Evolutionary conservation across 1,140 invertebrate species (phyloP), one percentile per base, ranked within the genome.

Genomic region (Oryctes rhinoceros): DNA sequence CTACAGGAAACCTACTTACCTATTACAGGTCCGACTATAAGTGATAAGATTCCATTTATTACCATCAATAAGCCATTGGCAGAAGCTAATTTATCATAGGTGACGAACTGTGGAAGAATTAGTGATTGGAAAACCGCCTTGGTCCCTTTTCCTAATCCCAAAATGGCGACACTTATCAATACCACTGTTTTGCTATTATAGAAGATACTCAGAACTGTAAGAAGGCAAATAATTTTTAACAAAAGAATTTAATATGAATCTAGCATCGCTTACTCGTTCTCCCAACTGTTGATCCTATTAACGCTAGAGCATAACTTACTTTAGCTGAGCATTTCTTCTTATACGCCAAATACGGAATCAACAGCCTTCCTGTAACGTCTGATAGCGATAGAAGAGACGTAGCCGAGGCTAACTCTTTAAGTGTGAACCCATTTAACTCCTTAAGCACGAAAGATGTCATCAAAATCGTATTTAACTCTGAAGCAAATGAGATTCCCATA

Each of bases 11-110:
- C 24, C 2, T 30, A 30, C 78, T 83, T 86, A 89, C 89, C 89
- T 80, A 89, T 88, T 35, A 89, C 79, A 15, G 89, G 88, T 37
- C 89, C 89, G 30, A 89, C 77, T 4, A 82, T 76, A 18, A 89
- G 82, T 4, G 88, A 88, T 4, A 88, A 77, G 39, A 87, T 80
- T 18, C 90, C 90, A 80, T 88, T 89, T 65, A 87, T 86, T 6
- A 89, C 82, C 86, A 89, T 89, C 79, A 88, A 87, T 35, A 90
- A 84, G 5, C 89, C 89, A 78, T 85, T 88, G 4, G 90, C 91
- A 18, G 89, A 88, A 5, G 90, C 85, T 4, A 91, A 81, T 83
- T 87, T 89, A 13, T 91, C 89, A 6, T 90, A 82, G 35, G 87
- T 84, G 11, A 89, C 88, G 81, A 87, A 86, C 78, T 88, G 86